A percentile compares a stretch with the other conserved stretches of the same genome.
Conservation (phyloP, 2,797 vertebrate genomes). For the Gadopsis marmoratus region DNA sequence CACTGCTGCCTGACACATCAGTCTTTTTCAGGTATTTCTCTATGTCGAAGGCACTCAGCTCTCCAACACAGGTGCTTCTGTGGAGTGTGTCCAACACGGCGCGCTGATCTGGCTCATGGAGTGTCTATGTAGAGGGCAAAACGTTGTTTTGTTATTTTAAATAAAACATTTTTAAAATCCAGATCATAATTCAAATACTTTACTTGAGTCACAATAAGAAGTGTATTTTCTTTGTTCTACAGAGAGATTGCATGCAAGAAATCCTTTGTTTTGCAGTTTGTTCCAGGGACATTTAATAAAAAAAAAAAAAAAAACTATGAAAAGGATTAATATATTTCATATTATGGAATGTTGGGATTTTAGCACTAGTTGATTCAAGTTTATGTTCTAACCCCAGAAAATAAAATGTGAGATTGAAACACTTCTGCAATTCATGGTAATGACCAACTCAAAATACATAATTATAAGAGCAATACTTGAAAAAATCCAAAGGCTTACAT, state of each 20-base stretch:
- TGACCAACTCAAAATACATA: not conserved
- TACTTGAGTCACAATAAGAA: not conserved
- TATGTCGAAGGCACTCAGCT: conserved; percentile 88
- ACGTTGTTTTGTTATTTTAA: not conserved
- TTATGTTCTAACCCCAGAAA: not conserved
- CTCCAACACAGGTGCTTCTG: conserved; percentile 72
- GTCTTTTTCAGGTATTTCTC: conserved; percentile 92
- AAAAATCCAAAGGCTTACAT: conserved; percentile 46
- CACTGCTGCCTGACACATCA: conserved; percentile 78
- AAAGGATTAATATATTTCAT: not conserved
- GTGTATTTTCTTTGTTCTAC: not conserved
- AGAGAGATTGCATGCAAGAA: not conserved
- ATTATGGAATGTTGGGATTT: not conserved
- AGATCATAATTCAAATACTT: not conserved
- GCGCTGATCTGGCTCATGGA: conserved; percentile 46
- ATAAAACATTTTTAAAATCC: too few relatives aligned
- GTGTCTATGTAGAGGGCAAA: conserved; percentile 23
- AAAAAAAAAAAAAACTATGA: not conserved
- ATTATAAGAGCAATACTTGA: not conserved
- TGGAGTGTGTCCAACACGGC: conserved; percentile 74
- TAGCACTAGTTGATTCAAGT: not conserved
- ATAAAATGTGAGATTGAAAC: not conserved
- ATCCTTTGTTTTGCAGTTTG: not conserved
- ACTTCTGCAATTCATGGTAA: not conserved
- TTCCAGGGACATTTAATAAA: not conserved